Evolutionary conservation across 2,797 vertebrate species (phyloP).

Genomic region (Crenuchus spilurus): DNA sequence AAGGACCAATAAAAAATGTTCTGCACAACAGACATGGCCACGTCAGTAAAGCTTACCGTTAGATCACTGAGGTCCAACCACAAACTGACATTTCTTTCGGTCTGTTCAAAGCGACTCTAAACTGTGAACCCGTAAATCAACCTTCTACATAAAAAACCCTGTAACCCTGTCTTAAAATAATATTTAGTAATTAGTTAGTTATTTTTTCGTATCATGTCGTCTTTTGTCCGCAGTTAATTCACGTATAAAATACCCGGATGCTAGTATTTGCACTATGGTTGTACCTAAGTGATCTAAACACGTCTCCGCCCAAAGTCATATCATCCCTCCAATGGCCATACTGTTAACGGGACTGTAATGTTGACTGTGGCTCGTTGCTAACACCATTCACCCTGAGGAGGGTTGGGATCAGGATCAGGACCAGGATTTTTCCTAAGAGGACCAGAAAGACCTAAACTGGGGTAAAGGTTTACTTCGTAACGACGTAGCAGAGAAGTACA

Average conservation of each 20-base stretch:
- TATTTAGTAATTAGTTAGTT: no score
- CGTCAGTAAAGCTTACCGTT: neutral
- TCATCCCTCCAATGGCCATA: conserved; percentile 1
- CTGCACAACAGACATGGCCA: conserved; percentile 1
- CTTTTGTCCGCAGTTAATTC: no score
- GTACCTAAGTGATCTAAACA: conserved; percentile 3
- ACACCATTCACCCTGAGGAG: conserved; percentile 18
- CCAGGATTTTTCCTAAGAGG: neutral
- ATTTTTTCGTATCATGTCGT: no score
- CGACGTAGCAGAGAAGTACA: no score
- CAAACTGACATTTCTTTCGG: no score
- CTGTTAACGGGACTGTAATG: conserved; percentile 45
- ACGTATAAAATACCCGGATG: no score
- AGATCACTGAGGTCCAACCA: neutral
- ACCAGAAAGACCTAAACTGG: neutral
- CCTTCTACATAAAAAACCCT: no score
- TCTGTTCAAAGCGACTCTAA: no score
- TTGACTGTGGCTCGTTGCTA: conserved; percentile 14
- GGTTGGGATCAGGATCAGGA: neutral
- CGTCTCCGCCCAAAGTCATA: neutral
- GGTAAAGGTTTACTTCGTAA: neutral
- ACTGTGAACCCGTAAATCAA: no score
- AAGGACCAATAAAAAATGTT: conserved; percentile 13
- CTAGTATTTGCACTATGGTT: neutral
- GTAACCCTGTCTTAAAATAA: no score